Conservation (phyloP, 2,888 invertebrate genomes). For the Chymomyza caudatula region DNA sequence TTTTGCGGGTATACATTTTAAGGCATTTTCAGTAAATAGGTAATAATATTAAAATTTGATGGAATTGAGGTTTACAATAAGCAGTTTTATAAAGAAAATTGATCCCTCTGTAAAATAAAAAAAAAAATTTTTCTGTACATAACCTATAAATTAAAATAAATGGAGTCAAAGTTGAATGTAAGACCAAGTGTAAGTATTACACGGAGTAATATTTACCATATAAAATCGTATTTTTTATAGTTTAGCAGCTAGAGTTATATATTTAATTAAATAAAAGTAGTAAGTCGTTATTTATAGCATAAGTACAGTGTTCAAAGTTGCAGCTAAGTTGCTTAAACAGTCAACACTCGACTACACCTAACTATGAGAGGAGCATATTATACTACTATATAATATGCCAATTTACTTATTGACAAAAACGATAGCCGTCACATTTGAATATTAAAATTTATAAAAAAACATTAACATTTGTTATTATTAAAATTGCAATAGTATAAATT, state of each 20-base stretch:
- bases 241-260: conserved; percentile 51
- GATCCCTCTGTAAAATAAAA: no score
- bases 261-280: neutral
- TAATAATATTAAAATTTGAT: no score
- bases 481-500: no score
- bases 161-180: no score
- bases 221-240: conserved; percentile 55
- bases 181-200: no score
- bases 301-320: neutral
- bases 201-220: neutral
- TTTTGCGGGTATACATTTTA: no score
- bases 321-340: neutral
- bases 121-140: no score
- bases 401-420: neutral
- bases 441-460: neutral
- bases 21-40: no score
- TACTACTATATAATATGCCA: neutral
- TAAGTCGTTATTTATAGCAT: neutral
- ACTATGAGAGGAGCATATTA: neutral
- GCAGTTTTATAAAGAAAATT: no score
- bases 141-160: no score
- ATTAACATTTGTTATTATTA: no score
- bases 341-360: neutral
- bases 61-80: no score
- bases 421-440: neutral